A percentile compares a stretch with the other conserved stretches of the same genome.
Evolutionary conservation across 1,140 invertebrate genomes (phyloP).

Genomic region (Drosophila serrata): DNA sequence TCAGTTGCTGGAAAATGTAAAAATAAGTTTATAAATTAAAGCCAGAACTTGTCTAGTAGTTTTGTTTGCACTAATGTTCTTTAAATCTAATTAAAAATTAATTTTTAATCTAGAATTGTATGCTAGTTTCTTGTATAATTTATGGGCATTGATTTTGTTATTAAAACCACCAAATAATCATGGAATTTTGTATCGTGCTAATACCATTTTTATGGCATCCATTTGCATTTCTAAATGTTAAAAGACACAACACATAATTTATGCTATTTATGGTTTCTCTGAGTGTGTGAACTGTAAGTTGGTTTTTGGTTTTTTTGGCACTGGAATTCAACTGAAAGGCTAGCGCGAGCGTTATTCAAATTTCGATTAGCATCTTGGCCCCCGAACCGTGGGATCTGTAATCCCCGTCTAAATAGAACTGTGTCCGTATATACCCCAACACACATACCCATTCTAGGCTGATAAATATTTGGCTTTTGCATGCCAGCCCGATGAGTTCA

Average conservation of each 20-base stretch:
- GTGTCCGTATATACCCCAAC: not conserved
- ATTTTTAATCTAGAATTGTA: not conserved
- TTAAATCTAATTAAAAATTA: not conserved
- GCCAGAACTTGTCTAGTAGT: not conserved
- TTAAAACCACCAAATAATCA: slow-evolving; percentile 4
- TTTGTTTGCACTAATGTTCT: not conserved
- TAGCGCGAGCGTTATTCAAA: slow-evolving; percentile 63
- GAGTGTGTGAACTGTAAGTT: slow-evolving; percentile 45
- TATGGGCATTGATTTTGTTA: not conserved
- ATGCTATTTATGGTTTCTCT: slow-evolving; percentile 36
- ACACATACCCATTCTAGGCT: slow-evolving; percentile 48
- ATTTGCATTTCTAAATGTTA: slow-evolving; percentile 21
- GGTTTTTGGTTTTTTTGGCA: slow-evolving; percentile 20
- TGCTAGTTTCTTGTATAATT: not conserved
- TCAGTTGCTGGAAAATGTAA: not conserved
- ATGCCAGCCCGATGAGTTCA: slow-evolving; percentile 80
- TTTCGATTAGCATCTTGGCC: slow-evolving; percentile 70
- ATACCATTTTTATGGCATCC: slow-evolving; percentile 11
- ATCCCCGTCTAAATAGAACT: slow-evolving; percentile 44
- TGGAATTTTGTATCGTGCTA: slow-evolving; percentile 4
- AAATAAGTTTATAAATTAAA: slow-evolving; percentile 1
- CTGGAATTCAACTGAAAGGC: slow-evolving; percentile 28
- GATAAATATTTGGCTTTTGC: slow-evolving; percentile 80
- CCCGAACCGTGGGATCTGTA: slow-evolving; percentile 65
- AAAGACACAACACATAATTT: slow-evolving; percentile 28